These are phyloP conservation scores for Lithophane socia DNA, from an alignment of 2,888 invertebrate species.

Conservation along the genomic window DNA sequence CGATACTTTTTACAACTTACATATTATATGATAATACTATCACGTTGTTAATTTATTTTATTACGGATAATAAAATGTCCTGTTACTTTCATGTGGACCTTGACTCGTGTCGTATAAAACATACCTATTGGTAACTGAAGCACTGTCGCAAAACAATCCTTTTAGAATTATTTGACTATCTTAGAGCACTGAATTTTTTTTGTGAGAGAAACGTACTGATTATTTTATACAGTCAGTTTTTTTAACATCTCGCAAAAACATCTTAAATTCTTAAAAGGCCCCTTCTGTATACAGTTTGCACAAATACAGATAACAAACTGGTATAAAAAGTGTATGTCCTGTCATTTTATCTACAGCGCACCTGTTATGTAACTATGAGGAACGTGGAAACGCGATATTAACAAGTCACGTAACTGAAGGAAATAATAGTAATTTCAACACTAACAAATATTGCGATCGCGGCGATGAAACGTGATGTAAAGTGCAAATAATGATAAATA, in stretches of 20 bases:
- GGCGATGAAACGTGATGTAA: constrained; percentile 72
- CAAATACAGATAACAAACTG: constrained; percentile 71
- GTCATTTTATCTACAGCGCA: constrained; percentile 69
- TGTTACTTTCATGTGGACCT: constrained; percentile 44
- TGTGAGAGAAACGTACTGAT: constrained; percentile 22
- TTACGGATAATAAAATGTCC: constrained; percentile 57
- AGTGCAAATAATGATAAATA: constrained; percentile 71
- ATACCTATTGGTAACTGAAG: constrained; percentile 55
- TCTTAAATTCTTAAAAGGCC: constrained; percentile 69
- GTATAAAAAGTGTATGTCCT: constrained; percentile 68
- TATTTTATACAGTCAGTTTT: constrained; percentile 27
- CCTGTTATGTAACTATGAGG: constrained; percentile 70
- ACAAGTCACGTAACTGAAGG: constrained; percentile 69
- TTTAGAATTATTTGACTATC: constrained; percentile 47
- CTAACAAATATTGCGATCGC: constrained; percentile 67
- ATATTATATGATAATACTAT: constrained; percentile 58
- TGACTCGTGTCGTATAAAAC: constrained; percentile 56
- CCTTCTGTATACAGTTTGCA: constrained; percentile 64
- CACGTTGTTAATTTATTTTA: constrained; percentile 57
- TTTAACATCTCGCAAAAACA: constrained; percentile 35
- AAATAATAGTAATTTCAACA: constrained; percentile 69
- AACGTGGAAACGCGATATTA: constrained; percentile 59
- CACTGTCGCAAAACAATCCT: constrained; percentile 47
- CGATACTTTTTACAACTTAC: constrained; percentile 65
- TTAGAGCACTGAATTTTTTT: constrained; percentile 36